Conservation (phyloP, 1,140 invertebrate genomes). For the Pogonus chalceus region DNA sequence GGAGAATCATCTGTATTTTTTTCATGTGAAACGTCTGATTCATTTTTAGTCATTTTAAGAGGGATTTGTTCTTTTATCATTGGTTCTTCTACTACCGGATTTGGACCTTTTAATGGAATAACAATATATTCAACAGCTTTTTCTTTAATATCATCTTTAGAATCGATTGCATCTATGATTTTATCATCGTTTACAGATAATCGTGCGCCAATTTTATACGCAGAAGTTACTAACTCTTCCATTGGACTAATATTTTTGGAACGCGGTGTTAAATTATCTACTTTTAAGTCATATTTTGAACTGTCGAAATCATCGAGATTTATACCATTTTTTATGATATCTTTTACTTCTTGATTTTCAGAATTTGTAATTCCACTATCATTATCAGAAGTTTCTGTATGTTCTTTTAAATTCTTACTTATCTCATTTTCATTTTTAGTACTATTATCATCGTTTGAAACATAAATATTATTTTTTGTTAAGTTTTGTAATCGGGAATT, state of each 20-base stretch:
- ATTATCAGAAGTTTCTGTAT: neutral
- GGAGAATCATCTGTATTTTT: neutral
- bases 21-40: neutral
- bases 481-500: neutral
- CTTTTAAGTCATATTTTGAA: constrained; percentile 1
- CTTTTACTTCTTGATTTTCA: neutral
- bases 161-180: neutral
- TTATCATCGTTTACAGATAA: neutral
- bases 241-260: neutral
- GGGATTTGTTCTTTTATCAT: neutral
- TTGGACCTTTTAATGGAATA: neutral
- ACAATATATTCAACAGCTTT: neutral
- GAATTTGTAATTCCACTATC: neutral
- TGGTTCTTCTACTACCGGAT: neutral
- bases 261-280: neutral
- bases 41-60: neutral
- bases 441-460: neutral
- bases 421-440: neutral
- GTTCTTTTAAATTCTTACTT: neutral
- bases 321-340: neutral
- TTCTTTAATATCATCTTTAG: neutral
- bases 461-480: neutral
- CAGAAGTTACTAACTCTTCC: neutral
- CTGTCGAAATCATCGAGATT: neutral
- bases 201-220: neutral